Conservation (phyloP, 1,140 invertebrate species). For the Nephotettix cincticeps region DNA sequence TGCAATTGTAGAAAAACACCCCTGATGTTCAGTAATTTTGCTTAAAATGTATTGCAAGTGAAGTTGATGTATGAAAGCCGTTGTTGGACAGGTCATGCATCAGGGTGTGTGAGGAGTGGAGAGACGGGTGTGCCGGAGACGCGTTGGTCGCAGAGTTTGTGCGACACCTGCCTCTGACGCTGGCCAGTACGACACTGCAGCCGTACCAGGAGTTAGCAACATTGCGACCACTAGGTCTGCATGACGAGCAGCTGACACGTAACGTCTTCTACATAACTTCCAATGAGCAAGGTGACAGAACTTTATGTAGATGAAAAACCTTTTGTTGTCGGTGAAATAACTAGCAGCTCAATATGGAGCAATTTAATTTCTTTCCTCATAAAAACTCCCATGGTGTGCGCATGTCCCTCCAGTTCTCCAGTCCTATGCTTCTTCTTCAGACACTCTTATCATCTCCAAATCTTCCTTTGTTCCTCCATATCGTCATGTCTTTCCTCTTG, state of each 20-base stretch:
- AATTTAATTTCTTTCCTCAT: too few species aligned
- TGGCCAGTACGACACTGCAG: not conserved
- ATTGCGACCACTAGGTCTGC: conserved; percentile 3
- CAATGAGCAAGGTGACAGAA: conserved; percentile 24
- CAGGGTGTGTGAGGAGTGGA: not conserved
- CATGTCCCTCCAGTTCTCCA: too few species aligned
- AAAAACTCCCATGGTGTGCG: too few species aligned
- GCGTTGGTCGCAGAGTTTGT: not conserved
- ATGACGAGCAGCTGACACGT: not conserved
- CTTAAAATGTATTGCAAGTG: not conserved
- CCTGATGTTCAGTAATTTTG: not conserved
- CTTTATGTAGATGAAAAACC: too few species aligned
- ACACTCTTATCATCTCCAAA: too few species aligned
- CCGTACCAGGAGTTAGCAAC: not conserved
- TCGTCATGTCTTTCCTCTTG: too few species aligned
- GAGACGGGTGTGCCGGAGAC: not conserved
- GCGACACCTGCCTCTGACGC: not conserved
- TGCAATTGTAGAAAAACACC: not conserved
- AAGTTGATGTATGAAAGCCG: too few species aligned
- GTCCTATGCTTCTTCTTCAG: too few species aligned
- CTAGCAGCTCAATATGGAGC: too few species aligned
- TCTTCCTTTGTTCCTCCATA: too few species aligned
- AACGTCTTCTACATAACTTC: conserved; percentile 18
- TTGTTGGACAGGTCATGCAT: conserved; percentile 17
- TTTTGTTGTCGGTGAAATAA: too few species aligned